These are phyloP conservation scores for Platycheirus albimanus DNA, from an alignment of 2,888 invertebrate species.

Conservation along the genomic window DNA sequence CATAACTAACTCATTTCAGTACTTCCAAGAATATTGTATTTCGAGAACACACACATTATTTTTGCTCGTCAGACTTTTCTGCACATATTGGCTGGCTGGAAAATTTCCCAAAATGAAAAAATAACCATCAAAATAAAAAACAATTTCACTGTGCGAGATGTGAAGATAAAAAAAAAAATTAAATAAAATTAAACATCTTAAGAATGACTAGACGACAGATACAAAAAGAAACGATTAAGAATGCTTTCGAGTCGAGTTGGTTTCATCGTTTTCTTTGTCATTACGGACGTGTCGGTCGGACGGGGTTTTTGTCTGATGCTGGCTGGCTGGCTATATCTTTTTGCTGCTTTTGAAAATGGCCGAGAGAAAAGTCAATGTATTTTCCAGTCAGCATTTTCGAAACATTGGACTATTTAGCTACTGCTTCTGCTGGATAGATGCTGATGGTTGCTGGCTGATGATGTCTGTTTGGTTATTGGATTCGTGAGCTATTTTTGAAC, in stretches of 20 bases:
- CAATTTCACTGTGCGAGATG: constrained; percentile 13
- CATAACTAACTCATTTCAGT: constrained; percentile 53
- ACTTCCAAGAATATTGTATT: constrained; percentile 71
- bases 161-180: constrained; percentile 20
- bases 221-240: constrained; percentile 60
- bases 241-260: constrained; percentile 50
- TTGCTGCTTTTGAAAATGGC: constrained; percentile 53
- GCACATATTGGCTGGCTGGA: constrained; percentile 57
- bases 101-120: constrained; percentile 59
- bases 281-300: constrained; percentile 29
- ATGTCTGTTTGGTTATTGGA: constrained; percentile 9
- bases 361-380: constrained; percentile 59
- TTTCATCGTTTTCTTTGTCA: constrained; percentile 47
- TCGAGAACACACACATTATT: constrained; percentile 42
- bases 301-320: constrained; percentile 30
- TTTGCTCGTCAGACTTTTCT: constrained; percentile 14
- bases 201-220: constrained; percentile 72
- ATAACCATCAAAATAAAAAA: constrained; percentile 20
- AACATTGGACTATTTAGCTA: constrained; percentile 49
- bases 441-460: constrained; percentile 39
- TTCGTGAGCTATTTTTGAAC: constrained; percentile 66
- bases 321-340: neutral
- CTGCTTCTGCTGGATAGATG: constrained; percentile 39
- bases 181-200: constrained; percentile 56
- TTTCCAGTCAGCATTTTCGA: constrained; percentile 67